phyloP scores from a whole-genome alignment of 2,888 invertebrate species.

The Micoletzkya japonica region DNA sequence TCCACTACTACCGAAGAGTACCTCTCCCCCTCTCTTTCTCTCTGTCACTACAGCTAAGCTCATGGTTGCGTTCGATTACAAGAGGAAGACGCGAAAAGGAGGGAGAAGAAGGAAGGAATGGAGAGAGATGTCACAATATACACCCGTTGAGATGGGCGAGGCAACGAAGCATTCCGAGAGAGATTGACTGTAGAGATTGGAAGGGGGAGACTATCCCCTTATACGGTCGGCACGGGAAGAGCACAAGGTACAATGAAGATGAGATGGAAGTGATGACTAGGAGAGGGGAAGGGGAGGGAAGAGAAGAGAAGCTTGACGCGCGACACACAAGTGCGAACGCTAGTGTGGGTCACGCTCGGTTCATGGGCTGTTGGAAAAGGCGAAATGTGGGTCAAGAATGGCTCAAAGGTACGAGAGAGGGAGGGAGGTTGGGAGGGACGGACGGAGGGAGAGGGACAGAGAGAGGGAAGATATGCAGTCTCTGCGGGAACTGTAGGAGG shows the following conservation, averaged over 20 bases:
- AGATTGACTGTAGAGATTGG: too few species aligned
- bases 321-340: background rate
- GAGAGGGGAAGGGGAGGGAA: background rate
- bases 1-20: background rate
- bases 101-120: background rate
- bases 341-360: background rate
- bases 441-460: background rate
- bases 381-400: constrained; percentile 28
- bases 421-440: background rate
- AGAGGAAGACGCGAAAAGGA: background rate
- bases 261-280: background rate
- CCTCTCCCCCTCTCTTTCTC: background rate
- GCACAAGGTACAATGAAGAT: too few species aligned
- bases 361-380: constrained; percentile 12
- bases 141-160: too few species aligned
- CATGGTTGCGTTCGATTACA: background rate
- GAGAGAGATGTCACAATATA: too few species aligned
- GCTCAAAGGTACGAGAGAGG: constrained; percentile 4
- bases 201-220: too few species aligned
- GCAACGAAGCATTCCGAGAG: too few species aligned
- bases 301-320: background rate
- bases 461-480: background rate
- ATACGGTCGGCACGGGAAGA: background rate
- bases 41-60: background rate
- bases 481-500: background rate